Percentiles rank a stretch among this genome's conserved stretches.
phyloP scores from a whole-genome alignment of 2,797 vertebrate species.

The Gambusia yucatana region DNA sequence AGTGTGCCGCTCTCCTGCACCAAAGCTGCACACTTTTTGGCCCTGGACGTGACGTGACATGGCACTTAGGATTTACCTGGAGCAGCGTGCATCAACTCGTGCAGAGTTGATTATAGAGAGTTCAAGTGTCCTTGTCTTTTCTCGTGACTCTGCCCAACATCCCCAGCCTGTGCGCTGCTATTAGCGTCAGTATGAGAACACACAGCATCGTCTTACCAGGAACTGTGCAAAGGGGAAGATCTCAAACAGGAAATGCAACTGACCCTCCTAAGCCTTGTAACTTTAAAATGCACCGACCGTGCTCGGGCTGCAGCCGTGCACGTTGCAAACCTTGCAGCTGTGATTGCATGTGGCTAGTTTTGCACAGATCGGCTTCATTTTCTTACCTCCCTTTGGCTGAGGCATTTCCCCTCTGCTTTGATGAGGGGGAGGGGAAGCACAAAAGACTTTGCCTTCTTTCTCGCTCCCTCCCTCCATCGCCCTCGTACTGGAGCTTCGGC shows the following conservation, averaged over 20 bases:
- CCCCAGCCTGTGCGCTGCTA: constrained; percentile 74
- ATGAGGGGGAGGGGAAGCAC: constrained; percentile 93
- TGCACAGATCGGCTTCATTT: constrained; percentile 82
- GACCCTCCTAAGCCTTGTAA: constrained; percentile 85
- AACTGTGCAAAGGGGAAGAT: constrained; percentile 86
- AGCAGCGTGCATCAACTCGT: constrained; percentile 37
- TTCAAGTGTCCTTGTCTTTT: constrained; percentile 53
- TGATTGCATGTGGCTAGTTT: constrained; percentile 82
- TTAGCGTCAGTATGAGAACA: constrained; percentile 78
- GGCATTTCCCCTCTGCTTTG: constrained; percentile 93
- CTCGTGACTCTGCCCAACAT: constrained; percentile 76
- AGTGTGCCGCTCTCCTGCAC: constrained; percentile 29
- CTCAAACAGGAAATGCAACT: constrained; percentile 94
- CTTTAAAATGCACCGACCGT: constrained; percentile 87
- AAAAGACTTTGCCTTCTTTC: constrained; percentile 95
- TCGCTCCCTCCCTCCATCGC: constrained; percentile 86
- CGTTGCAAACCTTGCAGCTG: constrained; percentile 79
- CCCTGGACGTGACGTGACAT: constrained; percentile 31
- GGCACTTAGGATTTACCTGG: constrained; percentile 35
- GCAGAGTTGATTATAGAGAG: constrained; percentile 58
- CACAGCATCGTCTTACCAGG: constrained; percentile 89
- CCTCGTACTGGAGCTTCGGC: constrained; percentile 80
- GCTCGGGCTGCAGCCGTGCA: constrained; percentile 84
- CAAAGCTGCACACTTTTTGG: constrained; percentile 26
- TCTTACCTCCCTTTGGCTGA: constrained; percentile 92